Percentiles rank a stretch among this genome's conserved stretches.
Conservation (phyloP, 2,113 vertebrate species). For the Colossoma macropomum region DNA sequence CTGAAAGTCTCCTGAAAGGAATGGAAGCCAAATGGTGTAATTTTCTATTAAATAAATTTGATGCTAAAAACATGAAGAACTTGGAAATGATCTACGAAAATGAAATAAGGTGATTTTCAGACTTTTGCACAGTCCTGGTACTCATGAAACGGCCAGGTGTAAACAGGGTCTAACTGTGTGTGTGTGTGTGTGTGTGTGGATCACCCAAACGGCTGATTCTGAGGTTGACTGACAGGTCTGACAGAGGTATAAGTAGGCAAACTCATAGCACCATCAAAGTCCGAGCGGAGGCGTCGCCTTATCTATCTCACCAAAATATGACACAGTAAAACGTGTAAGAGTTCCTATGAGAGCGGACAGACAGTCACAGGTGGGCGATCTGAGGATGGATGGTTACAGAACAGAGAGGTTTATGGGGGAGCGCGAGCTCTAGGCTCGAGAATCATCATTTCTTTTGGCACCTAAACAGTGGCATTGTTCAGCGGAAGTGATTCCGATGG, state of each 20-base stretch:
- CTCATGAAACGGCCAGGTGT: too few relatives aligned
- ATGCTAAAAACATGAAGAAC: too few relatives aligned
- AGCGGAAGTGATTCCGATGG: background rate
- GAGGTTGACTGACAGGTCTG: constrained; percentile 61
- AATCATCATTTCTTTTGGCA: constrained; percentile 49
- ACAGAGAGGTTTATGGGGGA: background rate
- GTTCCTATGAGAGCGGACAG: constrained; percentile 47
- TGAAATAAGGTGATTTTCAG: too few relatives aligned
- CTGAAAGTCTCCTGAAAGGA: too few relatives aligned
- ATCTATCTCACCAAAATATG: constrained; percentile 40
- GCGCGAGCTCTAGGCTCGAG: background rate
- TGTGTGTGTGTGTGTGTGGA: constrained; percentile 56
- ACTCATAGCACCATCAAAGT: constrained; percentile 56
- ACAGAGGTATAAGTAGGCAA: constrained; percentile 56
- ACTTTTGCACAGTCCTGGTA: too few relatives aligned
- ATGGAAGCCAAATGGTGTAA: too few relatives aligned
- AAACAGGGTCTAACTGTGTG: constrained; percentile 26
- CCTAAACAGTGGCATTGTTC: constrained; percentile 48
- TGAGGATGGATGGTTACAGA: background rate
- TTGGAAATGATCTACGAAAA: too few relatives aligned
- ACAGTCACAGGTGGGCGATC: constrained; percentile 16
- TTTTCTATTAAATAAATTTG: too few relatives aligned
- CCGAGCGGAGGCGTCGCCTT: constrained; percentile 46
- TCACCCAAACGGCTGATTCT: constrained; percentile 46
- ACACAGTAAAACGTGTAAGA: constrained; percentile 45